Evolutionary conservation across 2,888 invertebrate genomes (phyloP).

Genomic region (Horisme vitalbata): DNA sequence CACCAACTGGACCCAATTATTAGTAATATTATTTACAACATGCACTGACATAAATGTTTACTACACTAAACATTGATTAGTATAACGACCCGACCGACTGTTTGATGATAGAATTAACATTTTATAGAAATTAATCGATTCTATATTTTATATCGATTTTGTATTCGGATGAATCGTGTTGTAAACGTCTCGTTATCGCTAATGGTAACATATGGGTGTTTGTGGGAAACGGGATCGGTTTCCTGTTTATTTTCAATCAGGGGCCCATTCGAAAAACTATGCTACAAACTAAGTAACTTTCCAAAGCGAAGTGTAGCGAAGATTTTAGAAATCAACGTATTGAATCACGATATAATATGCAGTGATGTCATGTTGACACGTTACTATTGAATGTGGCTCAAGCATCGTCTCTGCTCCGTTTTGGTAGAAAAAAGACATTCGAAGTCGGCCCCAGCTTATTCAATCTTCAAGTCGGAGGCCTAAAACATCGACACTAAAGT

Average conservation of each 20-base stretch:
- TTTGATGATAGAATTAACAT: constrained; percentile 78
- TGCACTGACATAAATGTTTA: constrained; percentile 64
- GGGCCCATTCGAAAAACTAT: constrained; percentile 9
- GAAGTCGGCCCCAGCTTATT: too few relatives aligned
- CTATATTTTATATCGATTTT: constrained; percentile 63
- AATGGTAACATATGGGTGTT: constrained; percentile 74
- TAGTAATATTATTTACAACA: constrained; percentile 66
- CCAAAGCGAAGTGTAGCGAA: too few relatives aligned
- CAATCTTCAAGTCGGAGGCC: too few relatives aligned
- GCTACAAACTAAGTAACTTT: too few relatives aligned
- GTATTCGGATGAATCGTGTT: constrained; percentile 58
- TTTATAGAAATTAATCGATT: constrained; percentile 79
- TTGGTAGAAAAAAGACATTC: too few relatives aligned
- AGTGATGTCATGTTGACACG: too few relatives aligned
- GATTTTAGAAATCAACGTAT: too few relatives aligned
- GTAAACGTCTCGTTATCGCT: constrained; percentile 76
- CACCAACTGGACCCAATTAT: constrained; percentile 60
- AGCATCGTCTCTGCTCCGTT: too few relatives aligned
- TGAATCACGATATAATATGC: too few relatives aligned
- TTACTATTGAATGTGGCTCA: too few relatives aligned
- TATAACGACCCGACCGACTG: constrained; percentile 70
- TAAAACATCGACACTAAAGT: too few relatives aligned
- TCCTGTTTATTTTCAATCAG: constrained; percentile 69
- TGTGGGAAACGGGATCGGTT: constrained; percentile 60
- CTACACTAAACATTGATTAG: constrained; percentile 74